Percentiles rank a stretch among this genome's conserved stretches.
phyloP scores from a whole-genome alignment of 2,888 invertebrate genomes.

The Schrankia costaestrigalis region DNA sequence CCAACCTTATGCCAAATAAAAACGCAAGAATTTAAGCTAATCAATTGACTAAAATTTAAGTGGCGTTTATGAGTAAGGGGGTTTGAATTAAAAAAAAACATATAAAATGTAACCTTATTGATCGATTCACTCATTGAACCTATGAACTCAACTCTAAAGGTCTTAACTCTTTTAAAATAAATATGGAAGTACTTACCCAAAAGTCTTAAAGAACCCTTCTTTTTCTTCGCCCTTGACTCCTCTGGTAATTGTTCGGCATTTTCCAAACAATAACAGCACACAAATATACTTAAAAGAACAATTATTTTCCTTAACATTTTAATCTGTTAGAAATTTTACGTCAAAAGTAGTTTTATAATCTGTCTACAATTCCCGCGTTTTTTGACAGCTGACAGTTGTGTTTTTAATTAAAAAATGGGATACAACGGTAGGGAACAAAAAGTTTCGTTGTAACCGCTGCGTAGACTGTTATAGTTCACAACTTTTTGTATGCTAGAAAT shows the following conservation, averaged over 20 bases:
- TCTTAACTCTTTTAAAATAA: constrained; percentile 11
- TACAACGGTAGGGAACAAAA: constrained; percentile 7
- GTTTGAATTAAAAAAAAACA: too few species aligned
- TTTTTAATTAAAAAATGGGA: constrained; percentile 12
- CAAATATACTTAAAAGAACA: constrained; percentile 46
- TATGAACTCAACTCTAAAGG: too few species aligned
- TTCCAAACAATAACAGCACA: constrained; percentile 61
- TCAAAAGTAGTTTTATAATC: constrained; percentile 6
- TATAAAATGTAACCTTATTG: too few species aligned
- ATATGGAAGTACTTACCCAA: constrained; percentile 63
- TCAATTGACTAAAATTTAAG: too few species aligned
- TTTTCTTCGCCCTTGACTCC: constrained; percentile 66
- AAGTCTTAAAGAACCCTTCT: constrained; percentile 52
- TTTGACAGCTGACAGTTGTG: constrained; percentile 14
- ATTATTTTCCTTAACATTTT: constrained; percentile 50
- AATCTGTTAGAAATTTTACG: constrained; percentile 8
- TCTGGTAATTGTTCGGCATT: constrained; percentile 45
- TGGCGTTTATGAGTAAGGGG: too few species aligned
- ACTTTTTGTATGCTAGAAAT: constrained; percentile 12
- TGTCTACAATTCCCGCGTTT: constrained; percentile 4
- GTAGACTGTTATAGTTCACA: constrained; percentile 9
- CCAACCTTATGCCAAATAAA: too few species aligned
- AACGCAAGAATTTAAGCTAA: too few species aligned
- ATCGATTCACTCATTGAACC: too few species aligned
- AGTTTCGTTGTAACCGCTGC: constrained; percentile 10